phyloP scores from a whole-genome alignment of 2,113 vertebrate species.

The Bubo bubo region DNA sequence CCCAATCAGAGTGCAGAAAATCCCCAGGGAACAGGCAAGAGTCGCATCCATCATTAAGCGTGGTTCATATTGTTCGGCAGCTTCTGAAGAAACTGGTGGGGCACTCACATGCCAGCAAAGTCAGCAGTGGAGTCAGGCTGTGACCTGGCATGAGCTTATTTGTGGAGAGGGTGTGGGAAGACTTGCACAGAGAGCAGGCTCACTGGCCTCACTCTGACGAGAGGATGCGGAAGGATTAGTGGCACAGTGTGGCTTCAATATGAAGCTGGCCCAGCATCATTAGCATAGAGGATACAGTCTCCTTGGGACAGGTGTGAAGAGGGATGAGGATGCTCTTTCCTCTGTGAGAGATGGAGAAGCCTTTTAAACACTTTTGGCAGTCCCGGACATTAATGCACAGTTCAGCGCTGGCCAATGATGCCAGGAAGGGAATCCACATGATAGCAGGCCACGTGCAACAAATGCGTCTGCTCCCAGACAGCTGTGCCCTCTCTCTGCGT shows the following conservation, averaged over 20 bases:
- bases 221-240: neutral
- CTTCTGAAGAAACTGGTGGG: neutral
- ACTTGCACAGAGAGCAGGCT: neutral
- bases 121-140: neutral
- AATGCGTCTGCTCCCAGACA: neutral
- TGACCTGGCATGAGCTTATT: constrained; percentile 3
- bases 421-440: neutral
- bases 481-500: neutral
- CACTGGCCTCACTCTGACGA: neutral
- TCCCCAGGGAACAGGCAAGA: neutral
- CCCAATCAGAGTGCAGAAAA: neutral
- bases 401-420: neutral
- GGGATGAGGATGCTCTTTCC: neutral
- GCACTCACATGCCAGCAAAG: neutral
- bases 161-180: neutral
- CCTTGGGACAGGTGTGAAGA: neutral
- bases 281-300: neutral
- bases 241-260: neutral
- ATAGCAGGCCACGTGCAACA: neutral
- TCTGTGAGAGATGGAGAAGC: neutral
- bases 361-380: neutral
- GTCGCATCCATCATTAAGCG: neutral
- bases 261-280: neutral
- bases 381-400: neutral
- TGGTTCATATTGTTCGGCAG: neutral